Conservation (phyloP, 2,797 vertebrate genomes). For the Nyctibius grandis region DNA sequence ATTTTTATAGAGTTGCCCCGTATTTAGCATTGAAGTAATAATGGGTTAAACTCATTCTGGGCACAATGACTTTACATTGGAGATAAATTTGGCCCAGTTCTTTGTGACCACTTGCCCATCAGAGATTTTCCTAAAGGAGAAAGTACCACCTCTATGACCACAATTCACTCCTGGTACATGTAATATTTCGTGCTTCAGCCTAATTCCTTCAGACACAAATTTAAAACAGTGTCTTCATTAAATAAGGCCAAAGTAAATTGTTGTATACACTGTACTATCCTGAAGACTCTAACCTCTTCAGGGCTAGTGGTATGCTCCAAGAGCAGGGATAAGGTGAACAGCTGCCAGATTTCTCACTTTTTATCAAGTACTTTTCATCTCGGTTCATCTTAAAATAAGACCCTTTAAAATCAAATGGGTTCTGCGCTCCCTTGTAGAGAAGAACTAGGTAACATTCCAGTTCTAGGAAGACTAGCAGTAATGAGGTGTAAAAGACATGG, state of each 20-base stretch:
- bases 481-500: accelerated
- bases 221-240: neutral
- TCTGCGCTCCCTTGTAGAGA: neutral
- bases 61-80: neutral
- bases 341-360: neutral
- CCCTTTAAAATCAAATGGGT: neutral
- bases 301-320: neutral
- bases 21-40: neutral
- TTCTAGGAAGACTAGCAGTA: neutral
- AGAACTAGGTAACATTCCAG: neutral
- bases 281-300: neutral
- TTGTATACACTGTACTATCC: neutral
- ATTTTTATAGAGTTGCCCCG: neutral
- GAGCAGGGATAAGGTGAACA: neutral
- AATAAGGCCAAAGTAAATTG: neutral
- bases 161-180: neutral
- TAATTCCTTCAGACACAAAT: neutral
- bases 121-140: neutral
- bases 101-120: neutral
- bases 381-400: neutral
- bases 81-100: neutral
- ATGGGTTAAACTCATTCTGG: neutral
- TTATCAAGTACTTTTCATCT: neutral
- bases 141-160: neutral
- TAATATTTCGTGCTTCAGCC: neutral